phyloP scores from a whole-genome alignment of 1,140 invertebrate species.

The Palaemon carinicauda region DNA sequence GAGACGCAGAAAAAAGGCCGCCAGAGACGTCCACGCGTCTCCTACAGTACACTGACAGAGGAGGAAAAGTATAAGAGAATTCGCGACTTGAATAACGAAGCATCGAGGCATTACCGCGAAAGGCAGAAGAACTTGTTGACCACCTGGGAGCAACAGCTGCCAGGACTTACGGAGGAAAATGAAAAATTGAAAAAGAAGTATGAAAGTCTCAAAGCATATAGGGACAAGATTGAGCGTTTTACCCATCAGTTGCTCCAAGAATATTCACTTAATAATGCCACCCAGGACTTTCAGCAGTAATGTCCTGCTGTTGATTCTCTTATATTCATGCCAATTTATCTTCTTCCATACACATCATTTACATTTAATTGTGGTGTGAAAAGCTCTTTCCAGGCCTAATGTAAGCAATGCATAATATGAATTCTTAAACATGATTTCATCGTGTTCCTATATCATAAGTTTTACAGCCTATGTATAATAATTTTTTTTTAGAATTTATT shows the following conservation, averaged over 20 bases:
- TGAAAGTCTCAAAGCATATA: too few species aligned
- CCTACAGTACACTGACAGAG: slow-evolving; percentile 30
- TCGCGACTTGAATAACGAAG: slow-evolving; percentile 31
- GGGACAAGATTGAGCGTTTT: not conserved
- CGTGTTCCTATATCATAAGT: too few species aligned
- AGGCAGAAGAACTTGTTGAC: not conserved
- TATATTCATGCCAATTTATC: too few species aligned
- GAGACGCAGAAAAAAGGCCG: not conserved
- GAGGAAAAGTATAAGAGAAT: slow-evolving; percentile 31
- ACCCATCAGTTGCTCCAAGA: not conserved
- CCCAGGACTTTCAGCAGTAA: too few species aligned
- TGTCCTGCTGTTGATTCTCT: too few species aligned
- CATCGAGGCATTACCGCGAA: slow-evolving; percentile 23
- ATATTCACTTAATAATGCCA: not conserved
- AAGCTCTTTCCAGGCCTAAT: too few species aligned
- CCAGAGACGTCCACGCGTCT: slow-evolving; percentile 10
- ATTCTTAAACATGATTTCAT: too few species aligned
- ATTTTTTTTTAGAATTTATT: too few species aligned
- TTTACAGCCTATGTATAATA: too few species aligned
- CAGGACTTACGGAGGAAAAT: not conserved
- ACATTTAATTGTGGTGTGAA: too few species aligned
- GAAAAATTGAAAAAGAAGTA: not conserved
- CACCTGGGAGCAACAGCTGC: not conserved
- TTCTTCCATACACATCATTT: too few species aligned
- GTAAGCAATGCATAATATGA: too few species aligned